Evolutionary conservation across 2,113 vertebrate species (phyloP), one percentile per base, ranked within the genome.

Genomic region (Paradoxurus hermaphroditus): DNA sequence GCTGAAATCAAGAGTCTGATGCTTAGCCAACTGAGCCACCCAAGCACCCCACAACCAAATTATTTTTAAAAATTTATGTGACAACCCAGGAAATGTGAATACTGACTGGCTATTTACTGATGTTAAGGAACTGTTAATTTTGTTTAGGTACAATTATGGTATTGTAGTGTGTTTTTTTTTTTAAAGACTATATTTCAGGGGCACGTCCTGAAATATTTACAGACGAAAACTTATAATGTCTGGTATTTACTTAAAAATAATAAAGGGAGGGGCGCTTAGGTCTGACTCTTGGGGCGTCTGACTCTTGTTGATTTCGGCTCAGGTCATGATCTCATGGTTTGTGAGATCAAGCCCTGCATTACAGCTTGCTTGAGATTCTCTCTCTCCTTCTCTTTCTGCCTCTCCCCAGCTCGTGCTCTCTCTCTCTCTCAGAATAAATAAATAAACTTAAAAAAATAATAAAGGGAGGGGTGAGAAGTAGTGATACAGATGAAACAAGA

Each of bases 181-280:
- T n/a, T n/a, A n/a, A 51, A 95, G 46, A 51, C n/a, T 88, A 12
- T 70, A 77, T 95, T 93, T 95, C 95, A 93, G 25, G 49, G 15
- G 73, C 39, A 86, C 7, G 44, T 51, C 92, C 53, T 86, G 23
- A 92, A 92, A 67, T 85, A 67, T 31, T 90, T 92, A 96, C 10
- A 86, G 16, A 85, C 44, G 23, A 97, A 88, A 82, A 75, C 5
- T 68, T 29, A 49, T 21, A 25, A 86, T 65, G 9, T 81, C 51
- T 96, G 62, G 78, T 44, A 72, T 56, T 56, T 75, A 62, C 29
- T 91, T 97, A 62, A 94, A 96, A 97, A 81, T 59, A 34, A 84
- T 63, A 62, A 56, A 96, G n/a, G 87, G 39, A 75, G 29, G 70
- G 21, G 39, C 9, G 21, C 56, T 18, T 49, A 49, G 13, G 49